Evolutionary conservation across 2,797 vertebrate species (phyloP), one percentile per base, ranked within the genome.

Genomic region (Glyptemys insculpta): DNA sequence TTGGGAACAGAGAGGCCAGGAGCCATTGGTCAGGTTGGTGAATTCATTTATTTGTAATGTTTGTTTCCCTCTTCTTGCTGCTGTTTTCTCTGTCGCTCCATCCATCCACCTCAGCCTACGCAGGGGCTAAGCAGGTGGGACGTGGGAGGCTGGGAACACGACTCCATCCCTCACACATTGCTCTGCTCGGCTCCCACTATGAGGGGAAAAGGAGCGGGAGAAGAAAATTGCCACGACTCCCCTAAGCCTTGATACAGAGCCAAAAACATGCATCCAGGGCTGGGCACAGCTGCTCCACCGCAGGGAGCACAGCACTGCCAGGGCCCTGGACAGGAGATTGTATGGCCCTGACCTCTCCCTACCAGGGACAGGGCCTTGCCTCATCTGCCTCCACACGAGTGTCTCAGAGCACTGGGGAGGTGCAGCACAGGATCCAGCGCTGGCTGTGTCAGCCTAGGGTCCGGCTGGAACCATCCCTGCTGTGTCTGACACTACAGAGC

Each of bases 111-210:
- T 72, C 65, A 41, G n/a, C n/a, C n/a, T 72, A 19, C 2, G 10
- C 65, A 72, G 65, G n/a, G n/a, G 41, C 53, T 2, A 52, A 0
- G 0, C 10, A 0, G 0, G 82, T 6, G 6, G 80, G 76, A 92
- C 65, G 25, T 29, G 50, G 57, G 34, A 84, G 79, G 50, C 12
- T 90, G 41, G 2, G 0, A 83, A 59, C 79, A 53, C 29, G 18
- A 62, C n/a, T 93, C 89, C 65, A 72, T 72, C 65, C 65, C 91
- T 97, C 94, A 97, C 79, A 54, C 93, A 84, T 97, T 95, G 95
- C 87, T 89, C 65, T 86, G 54, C 85, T 97, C 91, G 86, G 57
- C 5, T 27, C 49, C 4, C 1, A 2, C 97, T 97, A 94, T 29
- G 18, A 18, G 53, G 23, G 8, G 41, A 78, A 90, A 93, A 95